These are phyloP conservation scores for Tanytarsus gracilentus DNA, from an alignment of 2,888 invertebrate species.

Conservation along the genomic window DNA sequence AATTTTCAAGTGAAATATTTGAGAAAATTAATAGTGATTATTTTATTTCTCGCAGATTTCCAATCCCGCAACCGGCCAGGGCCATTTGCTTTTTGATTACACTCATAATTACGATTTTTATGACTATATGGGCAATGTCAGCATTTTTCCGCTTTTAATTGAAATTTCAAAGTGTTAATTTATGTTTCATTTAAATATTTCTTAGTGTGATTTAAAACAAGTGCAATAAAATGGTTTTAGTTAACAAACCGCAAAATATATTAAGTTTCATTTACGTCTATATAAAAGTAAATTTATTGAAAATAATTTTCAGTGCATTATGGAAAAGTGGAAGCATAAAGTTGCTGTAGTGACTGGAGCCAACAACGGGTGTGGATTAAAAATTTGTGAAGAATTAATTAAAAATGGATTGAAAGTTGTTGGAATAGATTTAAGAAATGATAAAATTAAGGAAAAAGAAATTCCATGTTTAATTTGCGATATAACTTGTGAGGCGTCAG, in stretches of 20 bases:
- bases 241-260: no score
- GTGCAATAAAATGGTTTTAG: no score
- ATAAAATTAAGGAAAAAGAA: slow-evolving; percentile 35
- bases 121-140: slow-evolving; percentile 38
- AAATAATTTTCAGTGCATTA: no score
- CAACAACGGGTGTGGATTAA: slow-evolving; percentile 44
- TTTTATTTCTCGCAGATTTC: slow-evolving; percentile 30
- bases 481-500: slow-evolving; percentile 37
- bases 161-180: background rate
- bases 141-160: slow-evolving; percentile 30
- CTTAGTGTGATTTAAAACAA: no score
- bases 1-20: background rate
- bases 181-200: background rate
- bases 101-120: slow-evolving; percentile 39
- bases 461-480: slow-evolving; percentile 35
- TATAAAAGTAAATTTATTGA: no score
- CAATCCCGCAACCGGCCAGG: slow-evolving; percentile 46
- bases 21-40: background rate
- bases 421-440: slow-evolving; percentile 46
- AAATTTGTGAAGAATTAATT: slow-evolving; percentile 40
- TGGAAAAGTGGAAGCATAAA: slow-evolving; percentile 36
- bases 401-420: slow-evolving; percentile 46
- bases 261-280: no score
- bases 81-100: slow-evolving; percentile 43
- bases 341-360: slow-evolving; percentile 44